Evolutionary conservation across 2,888 invertebrate species (phyloP).

Genomic region (Mantis religiosa): DNA sequence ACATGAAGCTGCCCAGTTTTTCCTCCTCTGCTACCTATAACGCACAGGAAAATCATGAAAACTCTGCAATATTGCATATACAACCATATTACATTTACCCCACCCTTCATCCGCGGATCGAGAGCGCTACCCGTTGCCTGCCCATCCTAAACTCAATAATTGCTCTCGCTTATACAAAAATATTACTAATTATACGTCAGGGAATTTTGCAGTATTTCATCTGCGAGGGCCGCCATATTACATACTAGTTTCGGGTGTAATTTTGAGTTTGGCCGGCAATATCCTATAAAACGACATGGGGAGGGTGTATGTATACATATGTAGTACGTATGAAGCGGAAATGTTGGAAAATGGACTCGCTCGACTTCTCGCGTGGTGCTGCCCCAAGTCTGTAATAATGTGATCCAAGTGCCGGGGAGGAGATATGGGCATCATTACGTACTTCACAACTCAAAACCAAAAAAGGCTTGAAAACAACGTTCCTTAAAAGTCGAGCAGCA

Average conservation of each 20-base stretch:
- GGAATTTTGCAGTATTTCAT: constrained; percentile 27
- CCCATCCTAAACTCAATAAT: constrained; percentile 28
- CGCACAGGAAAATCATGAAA: constrained; percentile 11
- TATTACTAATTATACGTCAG: constrained; percentile 30
- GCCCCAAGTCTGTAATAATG: constrained; percentile 12
- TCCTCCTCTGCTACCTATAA: constrained; percentile 2
- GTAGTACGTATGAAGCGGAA: constrained; percentile 5
- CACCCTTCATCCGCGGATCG: neutral
- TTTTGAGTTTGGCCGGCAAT: constrained; percentile 26
- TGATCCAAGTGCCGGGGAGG: constrained; percentile 1
- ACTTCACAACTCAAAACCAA: neutral
- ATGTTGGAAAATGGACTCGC: constrained; percentile 13
- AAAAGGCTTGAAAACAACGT: neutral
- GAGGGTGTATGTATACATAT: neutral
- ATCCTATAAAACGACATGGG: constrained; percentile 17
- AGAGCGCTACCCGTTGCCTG: constrained; percentile 1
- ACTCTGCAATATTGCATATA: constrained; percentile 18
- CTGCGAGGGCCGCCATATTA: constrained; percentile 3
- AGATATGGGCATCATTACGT: neutral
- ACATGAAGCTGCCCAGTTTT: neutral
- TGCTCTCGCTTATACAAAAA: constrained; percentile 29
- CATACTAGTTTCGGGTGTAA: constrained; percentile 25
- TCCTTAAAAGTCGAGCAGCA: neutral
- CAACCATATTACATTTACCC: constrained; percentile 19
- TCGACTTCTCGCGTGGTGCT: neutral